Conservation (phyloP, 2,113 vertebrate genomes). For the Eulacestoma nigropectus region DNA sequence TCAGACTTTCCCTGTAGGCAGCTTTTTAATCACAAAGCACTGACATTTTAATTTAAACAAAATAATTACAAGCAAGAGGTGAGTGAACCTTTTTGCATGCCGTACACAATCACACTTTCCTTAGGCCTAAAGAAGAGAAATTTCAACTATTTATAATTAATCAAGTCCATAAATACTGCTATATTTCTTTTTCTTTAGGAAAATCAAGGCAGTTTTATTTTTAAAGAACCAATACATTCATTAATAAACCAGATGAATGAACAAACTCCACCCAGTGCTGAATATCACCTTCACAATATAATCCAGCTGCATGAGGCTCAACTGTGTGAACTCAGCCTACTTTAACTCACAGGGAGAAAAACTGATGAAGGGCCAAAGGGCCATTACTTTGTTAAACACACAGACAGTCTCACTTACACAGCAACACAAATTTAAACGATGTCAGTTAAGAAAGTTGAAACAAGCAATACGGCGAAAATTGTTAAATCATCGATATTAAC, state of each 20-base stretch:
- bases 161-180: not conserved
- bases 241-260: not conserved
- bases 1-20: not conserved
- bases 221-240: not conserved
- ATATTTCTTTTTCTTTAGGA: not conserved
- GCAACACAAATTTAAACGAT: not conserved
- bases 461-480: not conserved
- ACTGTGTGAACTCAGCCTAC: not conserved
- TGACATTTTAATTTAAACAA: slow-evolving; percentile 45
- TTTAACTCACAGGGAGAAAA: not conserved
- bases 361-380: not conserved
- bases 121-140: not conserved
- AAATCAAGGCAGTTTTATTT: not conserved
- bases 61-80: slow-evolving; percentile 5
- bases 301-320: not conserved
- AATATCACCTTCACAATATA: not conserved
- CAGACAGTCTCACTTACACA: not conserved
- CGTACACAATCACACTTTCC: not conserved
- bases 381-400: not conserved
- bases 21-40: slow-evolving; percentile 7
- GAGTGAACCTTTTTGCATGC: not conserved
- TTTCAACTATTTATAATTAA: not conserved
- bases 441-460: not conserved
- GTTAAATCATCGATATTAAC: not conserved
- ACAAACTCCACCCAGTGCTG: not conserved